These are phyloP conservation scores for Numida meleagris DNA, from an alignment of 2,113 vertebrate genomes.

Conservation along the genomic window DNA sequence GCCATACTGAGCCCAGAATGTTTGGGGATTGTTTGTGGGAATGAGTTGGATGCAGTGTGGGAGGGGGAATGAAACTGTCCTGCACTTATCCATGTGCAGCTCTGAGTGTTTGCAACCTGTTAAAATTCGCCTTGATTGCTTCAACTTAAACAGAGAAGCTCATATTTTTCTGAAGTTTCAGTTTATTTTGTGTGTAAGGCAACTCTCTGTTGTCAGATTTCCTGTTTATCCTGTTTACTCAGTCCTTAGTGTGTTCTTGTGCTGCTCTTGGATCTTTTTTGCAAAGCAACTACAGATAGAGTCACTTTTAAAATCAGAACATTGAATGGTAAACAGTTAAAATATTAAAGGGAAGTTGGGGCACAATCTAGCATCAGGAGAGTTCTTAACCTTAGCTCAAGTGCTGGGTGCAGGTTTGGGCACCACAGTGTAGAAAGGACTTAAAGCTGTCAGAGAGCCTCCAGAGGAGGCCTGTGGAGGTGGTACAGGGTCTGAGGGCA, in stretches of 20 bases:
- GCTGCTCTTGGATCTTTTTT: neutral
- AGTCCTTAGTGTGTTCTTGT: neutral
- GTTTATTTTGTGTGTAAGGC: neutral
- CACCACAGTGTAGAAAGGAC: too few relatives aligned
- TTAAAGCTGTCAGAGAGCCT: too few relatives aligned
- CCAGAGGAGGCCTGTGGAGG: too few relatives aligned
- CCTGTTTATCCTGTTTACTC: neutral
- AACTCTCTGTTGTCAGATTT: neutral
- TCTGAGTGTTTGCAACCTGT: neutral
- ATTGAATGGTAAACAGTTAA: neutral
- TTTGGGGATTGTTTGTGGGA: neutral
- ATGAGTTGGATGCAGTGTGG: accelerated
- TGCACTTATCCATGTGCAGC: neutral
- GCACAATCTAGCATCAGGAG: neutral
- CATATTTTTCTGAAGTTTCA: neutral
- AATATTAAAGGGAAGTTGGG: neutral
- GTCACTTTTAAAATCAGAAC: neutral
- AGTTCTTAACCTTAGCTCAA: neutral
- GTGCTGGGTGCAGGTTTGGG: too few relatives aligned
- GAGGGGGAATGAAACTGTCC: neutral
- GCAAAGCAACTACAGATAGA: neutral
- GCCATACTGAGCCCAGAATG: neutral
- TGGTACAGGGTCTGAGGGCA: too few relatives aligned
- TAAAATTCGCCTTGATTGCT: neutral
- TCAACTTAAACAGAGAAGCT: neutral